Percentiles rank a stretch among this genome's conserved stretches.
Evolutionary conservation across 2,113 vertebrate species (phyloP).

Genomic region (Sinocyclocheilus anshuiensis): DNA sequence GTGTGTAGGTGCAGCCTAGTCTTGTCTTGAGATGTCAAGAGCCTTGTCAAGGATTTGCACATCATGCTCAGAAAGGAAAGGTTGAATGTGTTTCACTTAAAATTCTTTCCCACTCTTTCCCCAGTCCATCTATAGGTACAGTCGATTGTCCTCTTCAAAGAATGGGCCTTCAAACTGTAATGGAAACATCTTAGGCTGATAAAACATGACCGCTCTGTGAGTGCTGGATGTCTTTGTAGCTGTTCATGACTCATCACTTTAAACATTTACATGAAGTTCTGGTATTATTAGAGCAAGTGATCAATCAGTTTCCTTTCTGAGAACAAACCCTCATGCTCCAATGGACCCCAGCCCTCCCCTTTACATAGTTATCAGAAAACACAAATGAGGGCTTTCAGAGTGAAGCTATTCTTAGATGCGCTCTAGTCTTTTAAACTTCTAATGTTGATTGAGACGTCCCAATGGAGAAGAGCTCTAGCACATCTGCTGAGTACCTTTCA

Average conservation of each 20-base stretch:
- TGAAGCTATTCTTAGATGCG: neutral
- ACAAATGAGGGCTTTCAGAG: neutral
- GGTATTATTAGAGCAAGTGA: slow-evolving; percentile 2
- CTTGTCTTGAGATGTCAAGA: neutral
- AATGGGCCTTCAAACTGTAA: neutral
- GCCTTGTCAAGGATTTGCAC: neutral
- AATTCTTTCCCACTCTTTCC: neutral
- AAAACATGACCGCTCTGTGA: neutral
- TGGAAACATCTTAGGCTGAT: slow-evolving; percentile 17
- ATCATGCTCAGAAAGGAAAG: neutral
- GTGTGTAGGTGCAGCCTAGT: neutral
- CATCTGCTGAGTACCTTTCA: neutral
- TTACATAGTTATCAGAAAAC: slow-evolving; percentile 11
- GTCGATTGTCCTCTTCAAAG: slow-evolving; percentile 7
- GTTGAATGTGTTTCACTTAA: neutral
- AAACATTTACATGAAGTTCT: neutral
- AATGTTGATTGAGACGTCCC: neutral
- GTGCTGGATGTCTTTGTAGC: neutral
- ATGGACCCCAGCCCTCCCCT: neutral
- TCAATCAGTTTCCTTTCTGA: neutral
- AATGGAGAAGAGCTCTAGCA: neutral
- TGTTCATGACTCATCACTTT: neutral
- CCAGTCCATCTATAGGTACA: slow-evolving; percentile 1
- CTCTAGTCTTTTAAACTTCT: neutral
- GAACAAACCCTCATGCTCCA: neutral